Percentiles rank a stretch among this genome's conserved stretches.
These are phyloP conservation scores for Galleria mellonella DNA, from an alignment of 1,140 invertebrate genomes.

Conservation along the genomic window DNA sequence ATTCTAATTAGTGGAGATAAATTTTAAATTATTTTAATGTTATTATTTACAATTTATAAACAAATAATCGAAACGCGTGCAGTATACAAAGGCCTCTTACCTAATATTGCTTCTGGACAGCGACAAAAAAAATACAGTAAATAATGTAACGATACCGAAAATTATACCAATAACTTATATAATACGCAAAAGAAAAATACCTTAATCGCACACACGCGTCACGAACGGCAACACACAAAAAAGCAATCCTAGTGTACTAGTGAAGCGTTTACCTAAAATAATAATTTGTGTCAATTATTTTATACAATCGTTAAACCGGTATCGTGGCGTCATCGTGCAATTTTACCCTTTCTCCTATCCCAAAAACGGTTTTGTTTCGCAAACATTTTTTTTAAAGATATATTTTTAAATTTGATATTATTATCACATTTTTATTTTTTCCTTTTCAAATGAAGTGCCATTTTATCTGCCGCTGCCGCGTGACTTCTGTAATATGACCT, in stretches of 20 bases:
- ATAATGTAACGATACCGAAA: slow-evolving; percentile 15
- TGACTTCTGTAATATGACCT: no score
- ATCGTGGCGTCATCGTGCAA: slow-evolving; percentile 46
- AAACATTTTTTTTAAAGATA: slow-evolving; percentile 33
- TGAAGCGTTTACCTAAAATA: slow-evolving; percentile 28
- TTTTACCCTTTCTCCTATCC: slow-evolving; percentile 51
- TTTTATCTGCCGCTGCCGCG: no score
- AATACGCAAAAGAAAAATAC: slow-evolving; percentile 46
- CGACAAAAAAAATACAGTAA: slow-evolving; percentile 4
- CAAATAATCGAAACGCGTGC: slow-evolving; percentile 18
- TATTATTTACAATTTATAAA: slow-evolving; percentile 10
- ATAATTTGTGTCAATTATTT: slow-evolving; percentile 43
- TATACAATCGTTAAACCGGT: slow-evolving; percentile 39
- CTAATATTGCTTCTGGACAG: slow-evolving; percentile 56
- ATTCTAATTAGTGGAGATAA: not conserved
- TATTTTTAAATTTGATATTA: no score
- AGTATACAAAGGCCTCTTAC: slow-evolving; percentile 21
- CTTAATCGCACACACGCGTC: slow-evolving; percentile 22
- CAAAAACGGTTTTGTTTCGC: slow-evolving; percentile 47
- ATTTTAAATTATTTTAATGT: slow-evolving; percentile 1
- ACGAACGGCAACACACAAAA: slow-evolving; percentile 42
- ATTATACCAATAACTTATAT: slow-evolving; percentile 16
- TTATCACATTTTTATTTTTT: no score
- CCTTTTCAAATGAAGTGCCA: no score
- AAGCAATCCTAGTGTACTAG: slow-evolving; percentile 35